These are phyloP conservation scores for Panulirus ornatus DNA, from an alignment of 1,140 invertebrate species.

Conservation along the genomic window DNA sequence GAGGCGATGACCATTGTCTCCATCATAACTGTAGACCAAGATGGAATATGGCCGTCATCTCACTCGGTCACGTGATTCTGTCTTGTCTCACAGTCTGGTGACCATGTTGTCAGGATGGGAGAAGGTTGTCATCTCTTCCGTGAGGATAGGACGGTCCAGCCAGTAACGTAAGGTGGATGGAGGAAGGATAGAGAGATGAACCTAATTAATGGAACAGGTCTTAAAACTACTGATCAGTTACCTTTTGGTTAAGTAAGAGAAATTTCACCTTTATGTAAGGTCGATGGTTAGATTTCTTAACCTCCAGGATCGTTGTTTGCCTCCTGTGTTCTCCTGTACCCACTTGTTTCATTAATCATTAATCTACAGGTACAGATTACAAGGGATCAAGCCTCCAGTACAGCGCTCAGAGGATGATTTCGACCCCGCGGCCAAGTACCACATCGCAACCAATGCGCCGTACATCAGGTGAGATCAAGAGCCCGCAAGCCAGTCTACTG, in stretches of 20 bases:
- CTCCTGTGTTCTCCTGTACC: background rate
- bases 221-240: background rate
- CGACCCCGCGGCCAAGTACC: constrained; percentile 94
- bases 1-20: background rate
- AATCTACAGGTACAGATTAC: constrained; percentile 88
- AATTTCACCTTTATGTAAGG: background rate
- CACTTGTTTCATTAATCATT: background rate
- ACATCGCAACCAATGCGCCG: constrained; percentile 92
- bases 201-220: background rate
- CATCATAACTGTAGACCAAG: no score
- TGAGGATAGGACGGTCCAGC: background rate
- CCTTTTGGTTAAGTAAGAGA: no score
- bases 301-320: background rate
- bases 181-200: background rate
- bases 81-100: background rate
- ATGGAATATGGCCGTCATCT: constrained; percentile 23
- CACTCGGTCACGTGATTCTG: background rate
- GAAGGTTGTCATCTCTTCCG: background rate
- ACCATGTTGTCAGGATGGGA: background rate
- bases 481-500: background rate
- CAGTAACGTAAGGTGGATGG: background rate
- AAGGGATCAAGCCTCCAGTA: no score
- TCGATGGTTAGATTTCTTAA: background rate
- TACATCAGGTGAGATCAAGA: constrained; percentile 79
- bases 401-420: no score